Evolutionary conservation across 2,888 invertebrate species (phyloP).

Genomic region (Tiliacea citrago): DNA sequence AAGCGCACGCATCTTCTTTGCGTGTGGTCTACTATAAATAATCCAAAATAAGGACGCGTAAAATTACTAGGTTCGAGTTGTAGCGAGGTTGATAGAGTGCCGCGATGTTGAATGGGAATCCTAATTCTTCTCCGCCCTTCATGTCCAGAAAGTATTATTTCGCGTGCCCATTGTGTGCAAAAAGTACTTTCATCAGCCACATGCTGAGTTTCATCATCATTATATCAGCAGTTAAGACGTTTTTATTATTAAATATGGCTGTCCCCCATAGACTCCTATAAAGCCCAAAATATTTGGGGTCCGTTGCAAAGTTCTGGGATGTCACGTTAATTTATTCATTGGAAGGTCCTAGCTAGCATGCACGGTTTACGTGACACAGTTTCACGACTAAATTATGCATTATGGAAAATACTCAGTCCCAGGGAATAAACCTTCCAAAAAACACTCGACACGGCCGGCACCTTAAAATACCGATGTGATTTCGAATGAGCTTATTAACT

Average conservation of each 20-base stretch:
- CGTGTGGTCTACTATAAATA: slow-evolving; percentile 63
- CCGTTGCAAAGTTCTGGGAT: slow-evolving; percentile 12
- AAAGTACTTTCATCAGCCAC: slow-evolving; percentile 37
- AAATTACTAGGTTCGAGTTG: slow-evolving; percentile 43
- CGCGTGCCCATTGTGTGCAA: slow-evolving; percentile 40
- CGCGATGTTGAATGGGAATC: slow-evolving; percentile 42
- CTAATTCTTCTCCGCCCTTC: slow-evolving; percentile 52
- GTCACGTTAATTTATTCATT: slow-evolving; percentile 35
- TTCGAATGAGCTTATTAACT: neutral
- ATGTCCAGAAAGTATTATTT: slow-evolving; percentile 41
- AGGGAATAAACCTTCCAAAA: neutral
- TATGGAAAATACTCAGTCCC: neutral
- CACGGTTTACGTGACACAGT: slow-evolving; percentile 13
- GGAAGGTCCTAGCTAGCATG: slow-evolving; percentile 1
- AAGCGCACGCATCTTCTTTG: slow-evolving; percentile 37
- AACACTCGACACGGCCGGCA: neutral
- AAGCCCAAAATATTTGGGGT: slow-evolving; percentile 11
- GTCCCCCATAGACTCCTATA: slow-evolving; percentile 31
- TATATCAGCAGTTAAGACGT: slow-evolving; percentile 26
- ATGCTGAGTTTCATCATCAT: slow-evolving; percentile 53
- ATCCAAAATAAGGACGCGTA: slow-evolving; percentile 33
- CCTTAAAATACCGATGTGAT: neutral
- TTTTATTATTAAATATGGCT: slow-evolving; percentile 33
- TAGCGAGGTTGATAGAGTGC: slow-evolving; percentile 35
- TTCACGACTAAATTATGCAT: slow-evolving; percentile 18